Conservation (phyloP, 1,140 invertebrate species). For the Amphibalanus amphitrite region DNA sequence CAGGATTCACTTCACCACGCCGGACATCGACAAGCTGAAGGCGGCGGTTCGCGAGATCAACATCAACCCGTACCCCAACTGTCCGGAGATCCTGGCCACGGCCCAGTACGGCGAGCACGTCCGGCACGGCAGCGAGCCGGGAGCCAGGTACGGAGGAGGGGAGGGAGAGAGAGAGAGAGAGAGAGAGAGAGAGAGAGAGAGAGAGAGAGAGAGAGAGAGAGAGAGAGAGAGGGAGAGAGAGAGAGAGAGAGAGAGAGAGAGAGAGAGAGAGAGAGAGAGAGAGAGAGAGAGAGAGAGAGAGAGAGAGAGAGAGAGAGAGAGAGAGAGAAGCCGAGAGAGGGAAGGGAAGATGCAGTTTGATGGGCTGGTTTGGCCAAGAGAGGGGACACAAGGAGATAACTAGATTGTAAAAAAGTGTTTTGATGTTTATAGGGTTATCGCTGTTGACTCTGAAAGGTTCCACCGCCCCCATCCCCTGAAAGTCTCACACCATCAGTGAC, state of each 20-base stretch:
- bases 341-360: too few species aligned
- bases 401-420: too few species aligned
- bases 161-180: neutral
- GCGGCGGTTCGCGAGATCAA: neutral
- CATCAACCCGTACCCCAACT: neutral
- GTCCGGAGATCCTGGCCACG: neutral
- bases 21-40: neutral
- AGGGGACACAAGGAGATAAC: too few species aligned
- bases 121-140: neutral
- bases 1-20: neutral
- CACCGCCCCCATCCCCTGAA: neutral
- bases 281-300: too few species aligned
- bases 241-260: neutral
- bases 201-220: neutral
- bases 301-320: too few species aligned
- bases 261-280: too few species aligned
- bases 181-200: neutral
- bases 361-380: too few species aligned
- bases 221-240: neutral
- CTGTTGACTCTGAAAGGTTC: too few species aligned
- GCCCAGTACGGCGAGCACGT: too few species aligned
- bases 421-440: too few species aligned
- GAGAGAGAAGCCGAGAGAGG: neutral
- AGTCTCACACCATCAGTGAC: neutral
- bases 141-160: neutral